Evolutionary conservation across 2,888 invertebrate species (phyloP), one percentile per base, ranked within the genome.

Genomic region (Cartodere bifasciata): DNA sequence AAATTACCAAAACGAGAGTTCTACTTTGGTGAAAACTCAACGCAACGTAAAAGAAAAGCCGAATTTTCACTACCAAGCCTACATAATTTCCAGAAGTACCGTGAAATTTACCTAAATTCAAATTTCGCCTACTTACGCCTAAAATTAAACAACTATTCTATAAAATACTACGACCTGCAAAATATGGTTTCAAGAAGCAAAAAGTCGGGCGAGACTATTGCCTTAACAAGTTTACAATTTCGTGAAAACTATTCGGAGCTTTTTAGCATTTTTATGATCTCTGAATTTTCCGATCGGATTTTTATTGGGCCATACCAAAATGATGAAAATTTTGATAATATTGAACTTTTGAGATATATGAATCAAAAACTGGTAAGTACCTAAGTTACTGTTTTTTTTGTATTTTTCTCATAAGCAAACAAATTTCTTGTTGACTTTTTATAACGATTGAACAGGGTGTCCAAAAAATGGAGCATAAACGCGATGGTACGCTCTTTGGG

Each of bases 101-200:
- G n/a, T n/a, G n/a, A n/a, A n/a, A 62, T 72, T 54, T 64, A 56
- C 23, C 40, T 72, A 22, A 66, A 67, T 53, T 59, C 67, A 33
- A 66, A 67, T 49, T 70, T 72, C 47, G 53, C 49, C 11, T 67
- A 67, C 47, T 57, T 73, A 27, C 56, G 62, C 30, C 67, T 72
- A 45, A 56, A 53, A 34, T 58, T 56, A 23, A 63, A 57, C 44
- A 62, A 66, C 1, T 68, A 67, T 46, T 65, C 66, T 32, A 68
- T 72, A 2, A 68, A 65, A 50, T 65, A 63, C 33, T 64, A 47
- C 3, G 58, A 67, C 45, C 57, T 73, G 39, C 43, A 63, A 24
- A 60, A 59, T 37, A 62, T 68, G 16, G 62, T 67, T 16, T 53
- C 58, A 36, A 61, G 67, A 23, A 65, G 70, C 5, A 55, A 61